phyloP scores from a whole-genome alignment of 2,888 invertebrate genomes.

The Prosopocoilus inquinatus region DNA sequence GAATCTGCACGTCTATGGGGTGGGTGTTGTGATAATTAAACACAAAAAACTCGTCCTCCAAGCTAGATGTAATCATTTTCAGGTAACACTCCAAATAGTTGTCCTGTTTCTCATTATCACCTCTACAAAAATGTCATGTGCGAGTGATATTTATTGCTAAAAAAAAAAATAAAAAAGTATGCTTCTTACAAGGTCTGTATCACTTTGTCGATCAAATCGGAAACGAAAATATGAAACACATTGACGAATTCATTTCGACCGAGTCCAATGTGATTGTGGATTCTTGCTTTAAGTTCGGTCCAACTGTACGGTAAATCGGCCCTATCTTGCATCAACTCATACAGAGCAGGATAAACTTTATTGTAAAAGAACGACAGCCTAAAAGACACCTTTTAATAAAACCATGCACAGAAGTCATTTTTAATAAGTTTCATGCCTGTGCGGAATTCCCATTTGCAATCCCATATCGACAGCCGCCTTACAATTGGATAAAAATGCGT shows the following conservation, averaged over 20 bases:
- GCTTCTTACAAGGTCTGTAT: slow-evolving; percentile 42
- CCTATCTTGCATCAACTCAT: slow-evolving; percentile 51
- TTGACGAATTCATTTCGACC: slow-evolving; percentile 43
- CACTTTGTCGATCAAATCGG: slow-evolving; percentile 41
- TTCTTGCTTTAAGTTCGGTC: slow-evolving; percentile 31
- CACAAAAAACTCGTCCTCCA: slow-evolving; percentile 48
- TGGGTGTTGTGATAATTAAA: slow-evolving; percentile 45
- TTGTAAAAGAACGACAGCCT: slow-evolving; percentile 79
- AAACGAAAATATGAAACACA: slow-evolving; percentile 40
- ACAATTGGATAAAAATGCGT: slow-evolving; percentile 38
- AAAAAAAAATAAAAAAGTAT: background rate
- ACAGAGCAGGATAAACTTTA: slow-evolving; percentile 67
- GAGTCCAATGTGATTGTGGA: slow-evolving; percentile 39
- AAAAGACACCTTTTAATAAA: slow-evolving; percentile 34
- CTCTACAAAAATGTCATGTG: slow-evolving; percentile 32
- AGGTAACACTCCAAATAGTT: slow-evolving; percentile 42
- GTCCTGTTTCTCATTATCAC: slow-evolving; percentile 38
- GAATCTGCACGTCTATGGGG: slow-evolving; percentile 40
- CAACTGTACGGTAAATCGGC: slow-evolving; percentile 32
- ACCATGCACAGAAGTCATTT: too few relatives aligned
- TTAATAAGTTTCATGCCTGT: slow-evolving; percentile 37
- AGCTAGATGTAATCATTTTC: slow-evolving; percentile 38
- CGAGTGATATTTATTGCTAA: background rate
- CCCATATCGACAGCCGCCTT: slow-evolving; percentile 37
- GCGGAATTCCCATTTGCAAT: slow-evolving; percentile 44